Conservation (phyloP, 2,113 vertebrate species). For the Sander lucioperca region DNA sequence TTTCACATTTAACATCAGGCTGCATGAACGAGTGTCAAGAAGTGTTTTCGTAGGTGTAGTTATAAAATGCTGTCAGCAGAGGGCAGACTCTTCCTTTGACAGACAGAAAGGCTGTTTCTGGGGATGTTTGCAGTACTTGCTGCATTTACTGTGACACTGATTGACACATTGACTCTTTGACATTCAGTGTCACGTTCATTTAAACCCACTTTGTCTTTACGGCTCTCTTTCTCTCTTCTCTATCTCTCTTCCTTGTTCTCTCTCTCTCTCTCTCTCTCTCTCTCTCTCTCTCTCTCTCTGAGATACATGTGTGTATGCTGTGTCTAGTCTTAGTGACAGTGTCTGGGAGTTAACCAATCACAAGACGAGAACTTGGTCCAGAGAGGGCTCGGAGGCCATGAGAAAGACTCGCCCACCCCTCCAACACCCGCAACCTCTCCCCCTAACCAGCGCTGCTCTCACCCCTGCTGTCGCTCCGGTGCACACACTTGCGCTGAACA, state of each 20-base stretch:
- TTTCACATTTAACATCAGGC: neutral
- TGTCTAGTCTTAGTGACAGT: slow-evolving; percentile 74
- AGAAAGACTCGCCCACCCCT: slow-evolving; percentile 77
- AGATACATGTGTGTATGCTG: slow-evolving; percentile 41
- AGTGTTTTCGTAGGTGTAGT: slow-evolving; percentile 16
- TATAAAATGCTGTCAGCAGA: slow-evolving; percentile 69
- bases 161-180: slow-evolving; percentile 58
- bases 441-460: slow-evolving; percentile 73
- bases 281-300: neutral
- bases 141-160: slow-evolving; percentile 50
- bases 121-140: neutral
- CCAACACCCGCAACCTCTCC: slow-evolving; percentile 62
- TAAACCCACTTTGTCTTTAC: slow-evolving; percentile 40
- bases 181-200: slow-evolving; percentile 57
- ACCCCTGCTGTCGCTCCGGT: slow-evolving; percentile 68
- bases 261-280: slow-evolving; percentile 10
- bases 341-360: slow-evolving; percentile 76
- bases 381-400: slow-evolving; percentile 80
- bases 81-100: slow-evolving; percentile 81
- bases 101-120: slow-evolving; percentile 5
- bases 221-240: slow-evolving; percentile 9
- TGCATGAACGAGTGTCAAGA: neutral
- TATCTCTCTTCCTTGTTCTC: neutral
- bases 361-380: slow-evolving; percentile 67
- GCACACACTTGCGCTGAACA: slow-evolving; percentile 58